These are phyloP conservation scores for Hipparchia semele DNA, from an alignment of 2,888 invertebrate species.

Conservation along the genomic window DNA sequence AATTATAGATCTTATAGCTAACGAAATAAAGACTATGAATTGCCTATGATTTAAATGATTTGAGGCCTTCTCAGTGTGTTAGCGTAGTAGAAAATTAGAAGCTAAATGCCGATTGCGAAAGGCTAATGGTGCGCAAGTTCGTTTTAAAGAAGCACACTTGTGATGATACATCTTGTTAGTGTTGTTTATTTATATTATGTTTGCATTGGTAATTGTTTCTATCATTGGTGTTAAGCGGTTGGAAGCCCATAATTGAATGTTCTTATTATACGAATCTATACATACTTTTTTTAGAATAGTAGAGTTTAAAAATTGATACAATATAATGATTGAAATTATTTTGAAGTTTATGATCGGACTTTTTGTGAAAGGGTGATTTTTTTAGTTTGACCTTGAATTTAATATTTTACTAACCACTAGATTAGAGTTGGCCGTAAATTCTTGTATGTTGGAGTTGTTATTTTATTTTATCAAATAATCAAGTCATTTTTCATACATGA, in stretches of 20 bases:
- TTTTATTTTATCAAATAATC: too few species aligned
- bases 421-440: too few species aligned
- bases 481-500: too few species aligned
- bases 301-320: too few species aligned
- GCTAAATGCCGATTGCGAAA: slow-evolving; percentile 42
- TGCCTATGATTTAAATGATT: background rate
- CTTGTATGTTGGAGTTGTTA: too few species aligned
- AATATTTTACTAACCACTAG: too few species aligned
- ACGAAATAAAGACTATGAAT: slow-evolving; percentile 1
- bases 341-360: too few species aligned
- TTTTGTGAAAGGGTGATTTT: too few species aligned
- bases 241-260: slow-evolving; percentile 6
- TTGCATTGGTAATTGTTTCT: slow-evolving; percentile 18
- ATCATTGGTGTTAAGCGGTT: slow-evolving; percentile 21
- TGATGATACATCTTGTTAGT: slow-evolving; percentile 27
- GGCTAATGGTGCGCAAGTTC: slow-evolving; percentile 23
- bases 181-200: slow-evolving; percentile 27
- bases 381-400: too few species aligned
- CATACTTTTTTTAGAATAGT: background rate
- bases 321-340: too few species aligned
- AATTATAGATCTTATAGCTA: background rate
- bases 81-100: slow-evolving; percentile 33
- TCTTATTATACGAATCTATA: background rate
- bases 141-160: slow-evolving; percentile 30
- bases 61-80: slow-evolving; percentile 1